Conservation (phyloP, 2,888 invertebrate genomes). For the Andrena hattorfiana region DNA sequence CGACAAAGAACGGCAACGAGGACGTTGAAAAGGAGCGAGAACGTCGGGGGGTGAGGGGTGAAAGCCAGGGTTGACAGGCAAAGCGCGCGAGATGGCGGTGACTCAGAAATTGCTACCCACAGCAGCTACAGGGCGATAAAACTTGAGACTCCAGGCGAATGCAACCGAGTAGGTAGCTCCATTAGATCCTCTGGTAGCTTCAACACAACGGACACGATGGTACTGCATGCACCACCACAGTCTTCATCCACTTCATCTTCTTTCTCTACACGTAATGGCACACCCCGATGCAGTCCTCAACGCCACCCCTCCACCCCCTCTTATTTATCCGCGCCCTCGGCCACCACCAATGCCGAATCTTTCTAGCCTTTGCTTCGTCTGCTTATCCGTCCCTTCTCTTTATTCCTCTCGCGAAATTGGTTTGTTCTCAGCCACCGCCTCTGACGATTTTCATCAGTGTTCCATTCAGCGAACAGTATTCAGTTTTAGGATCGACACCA, state of each 20-base stretch:
- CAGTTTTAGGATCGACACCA: constrained; percentile 15
- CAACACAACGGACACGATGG: constrained; percentile 69
- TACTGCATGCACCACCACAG: constrained; percentile 14
- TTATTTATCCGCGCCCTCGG: constrained; percentile 62
- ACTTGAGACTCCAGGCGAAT: constrained; percentile 66
- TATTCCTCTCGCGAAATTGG: constrained; percentile 2
- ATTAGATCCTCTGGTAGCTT: constrained; percentile 76
- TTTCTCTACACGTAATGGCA: constrained; percentile 44
- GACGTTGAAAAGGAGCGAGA: constrained; percentile 1
- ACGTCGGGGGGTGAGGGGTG: constrained; percentile 2
- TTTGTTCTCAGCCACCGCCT: constrained; percentile 6
- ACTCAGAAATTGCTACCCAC: constrained; percentile 76
- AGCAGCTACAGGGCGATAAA: constrained; percentile 74
- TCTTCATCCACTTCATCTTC: constrained; percentile 42
- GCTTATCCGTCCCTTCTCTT: constrained; percentile 13
- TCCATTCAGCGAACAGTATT: constrained; percentile 24
- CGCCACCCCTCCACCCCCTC: constrained; percentile 16
- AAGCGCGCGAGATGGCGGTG: constrained; percentile 51
- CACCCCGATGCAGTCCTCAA: constrained; percentile 12
- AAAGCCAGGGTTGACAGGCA: constrained; percentile 47
- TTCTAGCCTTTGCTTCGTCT: constrained; percentile 23
- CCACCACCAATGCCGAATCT: constrained; percentile 42
- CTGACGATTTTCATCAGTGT: constrained; percentile 48
- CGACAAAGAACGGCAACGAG: constrained; percentile 38
- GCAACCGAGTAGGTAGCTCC: constrained; percentile 78